Conservation (phyloP, 2,113 vertebrate genomes). For the Naja naja region DNA sequence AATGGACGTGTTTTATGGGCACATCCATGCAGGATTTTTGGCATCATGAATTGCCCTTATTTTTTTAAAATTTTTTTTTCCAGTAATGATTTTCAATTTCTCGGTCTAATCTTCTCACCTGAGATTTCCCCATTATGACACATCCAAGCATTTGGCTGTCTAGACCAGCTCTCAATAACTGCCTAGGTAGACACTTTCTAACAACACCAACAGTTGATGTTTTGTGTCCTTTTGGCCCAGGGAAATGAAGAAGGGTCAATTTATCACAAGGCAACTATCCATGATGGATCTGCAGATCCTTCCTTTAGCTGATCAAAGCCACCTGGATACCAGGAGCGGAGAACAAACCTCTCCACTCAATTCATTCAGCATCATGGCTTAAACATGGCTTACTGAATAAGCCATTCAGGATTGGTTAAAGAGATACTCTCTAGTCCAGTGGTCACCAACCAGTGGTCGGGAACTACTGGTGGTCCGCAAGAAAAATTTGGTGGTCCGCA, state of each 20-base stretch:
- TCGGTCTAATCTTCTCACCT: not conserved
- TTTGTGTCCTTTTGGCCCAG: not conserved
- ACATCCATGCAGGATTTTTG: not conserved
- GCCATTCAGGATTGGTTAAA: not conserved
- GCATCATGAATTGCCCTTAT: not conserved
- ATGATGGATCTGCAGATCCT: not conserved
- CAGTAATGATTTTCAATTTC: not conserved
- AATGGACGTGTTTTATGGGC: not conserved
- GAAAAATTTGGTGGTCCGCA: too few relatives aligned
- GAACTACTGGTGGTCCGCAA: too few relatives aligned
- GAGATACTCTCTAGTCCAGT: not conserved
- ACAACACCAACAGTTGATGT: not conserved
- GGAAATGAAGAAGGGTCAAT: not conserved
- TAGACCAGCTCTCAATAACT: not conserved
- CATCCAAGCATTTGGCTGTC: not conserved
- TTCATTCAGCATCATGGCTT: not conserved
- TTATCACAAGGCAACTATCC: not conserved
- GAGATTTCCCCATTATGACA: not conserved
- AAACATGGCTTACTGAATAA: not conserved
- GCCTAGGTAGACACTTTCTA: not conserved
- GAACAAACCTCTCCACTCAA: not conserved
- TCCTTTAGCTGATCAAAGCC: not conserved
- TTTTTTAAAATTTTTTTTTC: too few relatives aligned
- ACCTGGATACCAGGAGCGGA: not conserved
- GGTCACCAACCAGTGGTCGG: too few relatives aligned